Conservation (phyloP, 2,888 invertebrate genomes). For the Adelphocoris suturalis region DNA sequence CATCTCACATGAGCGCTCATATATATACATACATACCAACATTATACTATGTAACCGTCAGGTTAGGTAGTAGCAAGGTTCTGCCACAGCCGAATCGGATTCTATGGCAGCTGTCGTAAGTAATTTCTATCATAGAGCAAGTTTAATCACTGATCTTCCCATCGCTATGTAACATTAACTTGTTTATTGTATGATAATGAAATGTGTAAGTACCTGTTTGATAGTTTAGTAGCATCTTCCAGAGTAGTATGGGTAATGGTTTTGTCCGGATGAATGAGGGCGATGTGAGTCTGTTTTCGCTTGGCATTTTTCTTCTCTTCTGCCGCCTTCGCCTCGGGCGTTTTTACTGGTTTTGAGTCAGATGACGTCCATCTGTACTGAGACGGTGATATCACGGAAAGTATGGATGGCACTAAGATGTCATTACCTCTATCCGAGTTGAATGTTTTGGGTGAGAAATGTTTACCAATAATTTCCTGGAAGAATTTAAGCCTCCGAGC, state of each 20-base stretch:
- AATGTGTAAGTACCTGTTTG: slow-evolving; percentile 81
- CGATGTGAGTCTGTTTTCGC: slow-evolving; percentile 57
- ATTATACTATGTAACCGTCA: too few species aligned
- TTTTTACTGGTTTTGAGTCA: slow-evolving; percentile 13
- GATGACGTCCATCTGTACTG: background rate
- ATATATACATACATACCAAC: too few species aligned
- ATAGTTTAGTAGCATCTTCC: slow-evolving; percentile 85
- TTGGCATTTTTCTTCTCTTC: slow-evolving; percentile 45
- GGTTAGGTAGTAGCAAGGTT: too few species aligned
- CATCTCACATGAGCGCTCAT: too few species aligned
- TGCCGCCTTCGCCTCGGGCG: slow-evolving; percentile 43
- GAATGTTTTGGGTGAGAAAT: background rate
- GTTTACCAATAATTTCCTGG: background rate
- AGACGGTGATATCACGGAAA: background rate
- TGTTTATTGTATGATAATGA: too few species aligned
- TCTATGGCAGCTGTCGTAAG: too few species aligned
- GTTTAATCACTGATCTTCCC: too few species aligned
- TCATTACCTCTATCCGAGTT: background rate
- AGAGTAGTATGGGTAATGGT: slow-evolving; percentile 78
- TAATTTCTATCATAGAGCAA: too few species aligned
- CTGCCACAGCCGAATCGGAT: too few species aligned
- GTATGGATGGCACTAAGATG: background rate
- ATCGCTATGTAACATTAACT: too few species aligned
- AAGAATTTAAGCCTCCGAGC: background rate
- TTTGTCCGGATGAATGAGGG: slow-evolving; percentile 58